Percentiles rank a stretch among this genome's conserved stretches.
Conservation (phyloP, 2,113 vertebrate species). For the Mesitornis unicolor region DNA sequence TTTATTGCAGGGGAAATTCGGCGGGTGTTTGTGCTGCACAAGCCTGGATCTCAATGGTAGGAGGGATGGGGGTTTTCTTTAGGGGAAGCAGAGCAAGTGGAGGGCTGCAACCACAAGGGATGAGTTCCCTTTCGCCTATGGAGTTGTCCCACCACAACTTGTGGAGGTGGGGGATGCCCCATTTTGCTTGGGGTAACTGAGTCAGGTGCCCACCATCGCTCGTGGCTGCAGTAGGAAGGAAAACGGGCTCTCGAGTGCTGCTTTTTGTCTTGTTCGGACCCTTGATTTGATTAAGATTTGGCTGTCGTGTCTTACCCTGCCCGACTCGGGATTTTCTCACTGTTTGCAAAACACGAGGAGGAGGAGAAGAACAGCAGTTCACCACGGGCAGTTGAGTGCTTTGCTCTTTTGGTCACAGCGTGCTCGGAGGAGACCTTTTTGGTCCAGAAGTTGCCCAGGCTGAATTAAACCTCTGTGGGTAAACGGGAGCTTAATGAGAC, state of each 20-base stretch:
- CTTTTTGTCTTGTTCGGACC: background rate
- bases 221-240: background rate
- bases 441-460: background rate
- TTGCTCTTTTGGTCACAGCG: background rate
- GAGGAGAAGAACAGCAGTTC: background rate
- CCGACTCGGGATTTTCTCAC: background rate
- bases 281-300: background rate
- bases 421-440: background rate
- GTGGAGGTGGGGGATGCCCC: background rate
- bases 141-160: accelerated
- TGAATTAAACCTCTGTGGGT: background rate
- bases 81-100: background rate
- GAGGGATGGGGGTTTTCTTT: background rate
- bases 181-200: background rate
- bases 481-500: background rate
- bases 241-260: background rate
- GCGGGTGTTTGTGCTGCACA: background rate
- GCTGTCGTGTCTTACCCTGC: background rate
- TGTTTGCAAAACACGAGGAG: background rate
- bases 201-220: accelerated
- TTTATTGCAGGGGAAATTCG: background rate
- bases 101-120: background rate
- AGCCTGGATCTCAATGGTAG: accelerated
- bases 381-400: background rate
- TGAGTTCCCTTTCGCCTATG: background rate